phyloP scores from a whole-genome alignment of 2,797 vertebrate genomes.

The Falco berigora region DNA sequence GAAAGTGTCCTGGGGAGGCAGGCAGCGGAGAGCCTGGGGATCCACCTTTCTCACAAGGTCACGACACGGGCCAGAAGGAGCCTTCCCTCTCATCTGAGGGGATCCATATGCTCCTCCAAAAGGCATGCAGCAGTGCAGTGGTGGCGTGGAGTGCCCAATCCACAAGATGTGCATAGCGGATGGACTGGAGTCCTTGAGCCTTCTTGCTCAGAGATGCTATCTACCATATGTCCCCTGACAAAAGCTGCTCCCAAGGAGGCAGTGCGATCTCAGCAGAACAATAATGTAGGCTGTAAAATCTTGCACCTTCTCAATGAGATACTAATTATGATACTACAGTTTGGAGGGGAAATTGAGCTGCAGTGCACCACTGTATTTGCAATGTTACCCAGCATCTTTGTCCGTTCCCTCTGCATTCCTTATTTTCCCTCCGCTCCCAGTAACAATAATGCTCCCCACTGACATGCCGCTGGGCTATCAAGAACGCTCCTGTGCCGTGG shows the following conservation, averaged over 20 bases:
- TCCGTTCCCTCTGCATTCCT: background rate
- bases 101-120: background rate
- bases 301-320: background rate
- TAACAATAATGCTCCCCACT: fast-evolving
- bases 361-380: background rate
- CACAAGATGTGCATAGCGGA: background rate
- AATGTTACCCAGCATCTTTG: background rate
- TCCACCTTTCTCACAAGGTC: background rate
- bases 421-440: background rate
- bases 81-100: background rate
- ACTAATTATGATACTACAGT: background rate
- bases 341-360: background rate
- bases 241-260: background rate
- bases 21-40: background rate
- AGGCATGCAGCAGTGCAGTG: fast-evolving
- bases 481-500: background rate
- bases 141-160: background rate
- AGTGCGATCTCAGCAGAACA: background rate
- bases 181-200: background rate
- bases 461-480: background rate
- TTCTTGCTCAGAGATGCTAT: background rate
- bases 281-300: background rate
- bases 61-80: background rate
- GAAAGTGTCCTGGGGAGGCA: background rate
- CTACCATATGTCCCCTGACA: background rate